Evolutionary conservation across 2,888 invertebrate genomes (phyloP), one percentile per base, ranked within the genome.

Genomic region (Arenicola marina): DNA sequence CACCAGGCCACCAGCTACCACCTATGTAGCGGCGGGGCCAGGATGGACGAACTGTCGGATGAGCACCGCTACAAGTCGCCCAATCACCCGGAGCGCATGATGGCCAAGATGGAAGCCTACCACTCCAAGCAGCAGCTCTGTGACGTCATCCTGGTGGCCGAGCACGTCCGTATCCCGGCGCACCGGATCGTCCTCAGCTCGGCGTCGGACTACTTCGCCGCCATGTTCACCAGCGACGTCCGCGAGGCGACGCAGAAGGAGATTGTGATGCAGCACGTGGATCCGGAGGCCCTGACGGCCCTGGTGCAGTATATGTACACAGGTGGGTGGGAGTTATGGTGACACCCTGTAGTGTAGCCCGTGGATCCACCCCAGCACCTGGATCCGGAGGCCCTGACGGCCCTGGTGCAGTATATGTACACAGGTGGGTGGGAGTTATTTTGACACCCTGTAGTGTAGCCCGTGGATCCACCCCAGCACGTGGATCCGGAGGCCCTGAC

Each of bases 201-300:
- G 48, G 92, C 92, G 63, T 94, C 94, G 74, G 93, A 94, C 83
- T 96, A 96, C 84, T 96, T 96, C 86, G 90, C 92, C 51, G 94
- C 93, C 48, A 96, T 96, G 95, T 96, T 96, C 81, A 95, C 93
- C 31, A 92, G 91, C 62, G 90, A 91, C 61, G 85, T 96, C 67
- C 87, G 90, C 71, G 95, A 96, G 85, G 89, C 93, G 4, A 89
- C 88, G 67, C 89, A 92, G 82, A 87, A 89, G 68, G 93, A 94
- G 86, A 89, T 96, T 43, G 91, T 90, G 63, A 86, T 96, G 73
- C 90, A 91, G 70, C 90, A 91, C 77, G 90, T 96, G 46, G 92
- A 93, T 78, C 89, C 93, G 28, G 92, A 93, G 80, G 92, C 94
- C 34, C 87, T 96, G 58, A 89, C 90, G 83, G 87, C 90, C 57